These are phyloP conservation scores for Diphyllodes magnificus DNA, from an alignment of 2,113 vertebrate genomes.

Conservation along the genomic window DNA sequence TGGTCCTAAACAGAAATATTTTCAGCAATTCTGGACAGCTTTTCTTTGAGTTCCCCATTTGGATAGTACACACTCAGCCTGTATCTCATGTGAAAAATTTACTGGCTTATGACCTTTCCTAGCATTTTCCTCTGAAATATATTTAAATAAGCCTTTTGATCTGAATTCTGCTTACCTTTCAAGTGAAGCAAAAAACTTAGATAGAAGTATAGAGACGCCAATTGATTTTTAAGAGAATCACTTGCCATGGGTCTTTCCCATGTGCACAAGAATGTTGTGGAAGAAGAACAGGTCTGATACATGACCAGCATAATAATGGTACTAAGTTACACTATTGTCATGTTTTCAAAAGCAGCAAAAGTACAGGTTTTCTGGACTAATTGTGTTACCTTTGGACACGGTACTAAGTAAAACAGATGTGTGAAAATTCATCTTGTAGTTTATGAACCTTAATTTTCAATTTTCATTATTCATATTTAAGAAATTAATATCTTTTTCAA, in stretches of 20 bases:
- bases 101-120: background rate
- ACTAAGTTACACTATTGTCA: accelerated
- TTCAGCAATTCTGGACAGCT: background rate
- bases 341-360: background rate
- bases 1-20: background rate
- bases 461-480: background rate
- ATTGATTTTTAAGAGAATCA: background rate
- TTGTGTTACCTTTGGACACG: background rate
- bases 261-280: background rate
- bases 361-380: background rate
- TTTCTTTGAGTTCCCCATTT: accelerated
- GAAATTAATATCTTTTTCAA: background rate
- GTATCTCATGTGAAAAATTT: background rate
- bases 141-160: background rate
- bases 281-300: background rate
- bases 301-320: background rate
- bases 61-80: background rate
- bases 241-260: background rate
- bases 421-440: background rate
- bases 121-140: background rate
- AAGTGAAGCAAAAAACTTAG: background rate
- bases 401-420: background rate
- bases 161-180: background rate
- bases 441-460: background rate
- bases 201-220: background rate